Evolutionary conservation across 2,888 invertebrate species (phyloP), one percentile per base, ranked within the genome.

Genomic region (Mesorhabditis sp.): DNA sequence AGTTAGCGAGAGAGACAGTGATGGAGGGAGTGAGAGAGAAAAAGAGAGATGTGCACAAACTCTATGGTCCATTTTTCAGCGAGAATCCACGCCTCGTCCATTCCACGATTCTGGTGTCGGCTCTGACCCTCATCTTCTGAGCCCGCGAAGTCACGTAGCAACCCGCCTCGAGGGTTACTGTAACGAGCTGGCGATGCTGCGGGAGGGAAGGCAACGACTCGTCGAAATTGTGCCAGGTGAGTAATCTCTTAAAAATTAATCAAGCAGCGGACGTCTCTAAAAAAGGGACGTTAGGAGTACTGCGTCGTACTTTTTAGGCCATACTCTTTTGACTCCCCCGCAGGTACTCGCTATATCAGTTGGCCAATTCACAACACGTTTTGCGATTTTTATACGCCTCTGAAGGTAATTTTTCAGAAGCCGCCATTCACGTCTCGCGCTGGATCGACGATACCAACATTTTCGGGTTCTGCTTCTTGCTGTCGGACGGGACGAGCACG

Each of bases 121-220:
- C 58, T 50, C 58, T 50, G 58, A 50, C 58, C 58, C 58, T 50
- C 58, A 50, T 50, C n/a, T 50, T 10, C 58, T 50, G 10, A 50
- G 58, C n/a, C 58, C 58, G 7, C 58, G 58, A n/a, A 50, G n/a
- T 50, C 7, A n/a, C 58, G n/a, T 50, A 13, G 58, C 58, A 13
- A 13, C 58, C 7, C 7, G 58, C 10, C 58, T 50, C n/a, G 58
- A 50, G n/a, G 10, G 7, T 50, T 50, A 50, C 58, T 10, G 7
- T 10, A 10, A 50, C 1, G n/a, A 10, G 58, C n/a, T 50, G 58
- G n/a, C 7, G 7, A 10, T 50, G 58, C 58, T 50, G 7, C 58
- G 7, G 10, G n/a, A 50, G 58, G 10, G n/a, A 50, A 50, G 58
- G 7, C n/a, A 10, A 10, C n/a, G n/a, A 10, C n/a, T 50, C 10